phyloP scores from a whole-genome alignment of 2,888 invertebrate species.

The Aproaerema taeniolella region DNA sequence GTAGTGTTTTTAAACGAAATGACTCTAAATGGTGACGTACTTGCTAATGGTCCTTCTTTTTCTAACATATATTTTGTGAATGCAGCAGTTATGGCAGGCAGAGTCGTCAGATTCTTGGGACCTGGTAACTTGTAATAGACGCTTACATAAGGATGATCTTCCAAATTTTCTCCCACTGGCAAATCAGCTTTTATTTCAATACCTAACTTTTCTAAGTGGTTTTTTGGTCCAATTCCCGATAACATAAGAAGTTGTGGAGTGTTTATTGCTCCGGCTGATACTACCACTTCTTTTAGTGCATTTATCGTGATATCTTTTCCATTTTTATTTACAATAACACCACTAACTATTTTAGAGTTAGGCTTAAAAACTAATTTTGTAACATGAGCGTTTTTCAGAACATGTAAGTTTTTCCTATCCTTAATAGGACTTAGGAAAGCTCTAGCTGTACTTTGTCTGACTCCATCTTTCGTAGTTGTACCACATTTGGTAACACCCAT shows the following conservation, averaged over 20 bases:
- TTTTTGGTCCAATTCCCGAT: constrained; percentile 38
- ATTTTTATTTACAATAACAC: constrained; percentile 27
- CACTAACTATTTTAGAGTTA: constrained; percentile 53
- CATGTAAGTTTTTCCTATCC: constrained; percentile 32
- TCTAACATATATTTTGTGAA: constrained; percentile 62
- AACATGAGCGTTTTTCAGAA: constrained; percentile 30
- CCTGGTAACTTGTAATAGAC: constrained; percentile 42
- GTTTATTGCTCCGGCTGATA: constrained; percentile 36
- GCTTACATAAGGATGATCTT: constrained; percentile 68
- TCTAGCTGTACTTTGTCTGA: constrained; percentile 58
- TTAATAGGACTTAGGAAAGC: constrained; percentile 38
- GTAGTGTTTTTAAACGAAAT: constrained; percentile 46
- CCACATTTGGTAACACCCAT: constrained; percentile 63
- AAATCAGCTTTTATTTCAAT: constrained; percentile 33
- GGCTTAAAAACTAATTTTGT: constrained; percentile 35
- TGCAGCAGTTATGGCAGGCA: constrained; percentile 37
- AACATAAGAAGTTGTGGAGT: constrained; percentile 37
- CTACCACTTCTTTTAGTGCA: constrained; percentile 33
- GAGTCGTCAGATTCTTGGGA: constrained; percentile 31
- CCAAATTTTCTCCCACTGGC: constrained; percentile 57
- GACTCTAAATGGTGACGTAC: constrained; percentile 50
- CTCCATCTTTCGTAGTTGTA: constrained; percentile 60
- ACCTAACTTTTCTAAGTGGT: constrained; percentile 29
- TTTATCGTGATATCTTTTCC: constrained; percentile 34
- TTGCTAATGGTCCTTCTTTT: constrained; percentile 63